Base-by-base conservation (phyloP, 2,888 invertebrate genomes). In the Helicoverpa assulta region DNA sequence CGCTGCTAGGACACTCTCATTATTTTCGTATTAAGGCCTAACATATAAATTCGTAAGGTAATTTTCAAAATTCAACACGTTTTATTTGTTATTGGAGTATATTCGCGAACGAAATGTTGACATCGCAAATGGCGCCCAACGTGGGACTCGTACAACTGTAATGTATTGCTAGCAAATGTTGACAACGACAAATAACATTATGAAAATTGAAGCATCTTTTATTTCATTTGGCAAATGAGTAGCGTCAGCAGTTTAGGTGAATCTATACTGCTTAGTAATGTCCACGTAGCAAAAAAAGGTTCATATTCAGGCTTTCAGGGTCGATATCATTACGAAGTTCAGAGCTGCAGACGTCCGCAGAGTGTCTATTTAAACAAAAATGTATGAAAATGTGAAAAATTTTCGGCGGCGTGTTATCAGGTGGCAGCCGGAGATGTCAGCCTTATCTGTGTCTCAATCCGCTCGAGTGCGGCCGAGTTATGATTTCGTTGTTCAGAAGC, bases 381-480 rank as follows among this genome's bases (percentile, higher is more conserved):
- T 56, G 16, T 56, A 64, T 65, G 19, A 76, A 64, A 71, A 66
- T 60, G 60, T 56, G 53, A 66, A 81, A 73, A 70, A 70, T 55
- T 18, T 19, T 67, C 64, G 64, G 33, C 18, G 58, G 67, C 60
- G 54, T 65, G 70, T 78, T 82, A 84, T 81, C 78, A 77, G 84
- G 81, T 83, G 84, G 67, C 73, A 70, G 66, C 66, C 73, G 59
- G 73, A 75, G 73, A 78, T 69, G 77, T 81, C 75, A 71, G 58
- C 71, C 76, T 78, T 86, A 86, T 86, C 87, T 84, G 72, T 74
- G 74, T 84, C 84, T 81, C 84, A 85, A 83, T 84, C 80, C 78
- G 70, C 84, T 75, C 78, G 79, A 84, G 73, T 83, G 82, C 76
- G 80, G 78, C 80, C 81, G 77, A 85, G 87, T 88, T 91, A 89